Percentiles rank a stretch among this genome's conserved stretches.
Evolutionary conservation across 2,888 invertebrate genomes (phyloP).

Genomic region (Drosophila neonasuta): DNA sequence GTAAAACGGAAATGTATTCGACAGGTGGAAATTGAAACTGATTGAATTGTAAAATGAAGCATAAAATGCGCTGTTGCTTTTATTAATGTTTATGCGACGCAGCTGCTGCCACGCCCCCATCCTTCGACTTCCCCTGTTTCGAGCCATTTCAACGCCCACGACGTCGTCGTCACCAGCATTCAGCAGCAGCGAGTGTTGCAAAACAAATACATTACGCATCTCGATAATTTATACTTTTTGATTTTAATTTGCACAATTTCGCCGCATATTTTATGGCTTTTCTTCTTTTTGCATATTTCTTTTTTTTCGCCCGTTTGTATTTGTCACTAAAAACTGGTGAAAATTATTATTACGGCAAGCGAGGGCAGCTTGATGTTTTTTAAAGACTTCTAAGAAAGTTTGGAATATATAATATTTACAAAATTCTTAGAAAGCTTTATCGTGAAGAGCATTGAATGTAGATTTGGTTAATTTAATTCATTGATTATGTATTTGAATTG

Average conservation of each 20-base stretch:
- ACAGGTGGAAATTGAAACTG: slow-evolving; percentile 76
- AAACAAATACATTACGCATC: slow-evolving; percentile 22
- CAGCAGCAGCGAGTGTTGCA: not conserved
- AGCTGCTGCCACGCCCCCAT: slow-evolving; percentile 48
- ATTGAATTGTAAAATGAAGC: slow-evolving; percentile 74
- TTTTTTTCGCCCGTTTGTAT: slow-evolving; percentile 16
- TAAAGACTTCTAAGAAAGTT: not conserved
- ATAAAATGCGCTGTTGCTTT: slow-evolving; percentile 59
- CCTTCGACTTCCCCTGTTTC: not conserved
- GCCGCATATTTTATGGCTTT: slow-evolving; percentile 53
- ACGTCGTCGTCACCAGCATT: not conserved
- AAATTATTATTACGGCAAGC: slow-evolving; percentile 21
- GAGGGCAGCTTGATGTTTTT: slow-evolving; percentile 10
- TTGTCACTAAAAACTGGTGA: slow-evolving; percentile 40
- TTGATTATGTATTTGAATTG: too few species aligned
- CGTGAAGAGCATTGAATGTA: too few species aligned
- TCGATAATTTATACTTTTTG: slow-evolving; percentile 68
- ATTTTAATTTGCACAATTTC: slow-evolving; percentile 70
- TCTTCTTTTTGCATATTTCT: slow-evolving; percentile 52
- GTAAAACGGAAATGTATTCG: slow-evolving; percentile 73
- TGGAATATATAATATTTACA: too few species aligned
- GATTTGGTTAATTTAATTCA: too few species aligned
- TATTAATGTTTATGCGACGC: slow-evolving; percentile 49
- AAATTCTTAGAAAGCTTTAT: too few species aligned
- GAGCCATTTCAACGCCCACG: not conserved